A percentile compares a stretch with the other conserved stretches of the same genome.
Conservation (phyloP, 2,113 vertebrate species). For the Prionailurus bengalensis region DNA sequence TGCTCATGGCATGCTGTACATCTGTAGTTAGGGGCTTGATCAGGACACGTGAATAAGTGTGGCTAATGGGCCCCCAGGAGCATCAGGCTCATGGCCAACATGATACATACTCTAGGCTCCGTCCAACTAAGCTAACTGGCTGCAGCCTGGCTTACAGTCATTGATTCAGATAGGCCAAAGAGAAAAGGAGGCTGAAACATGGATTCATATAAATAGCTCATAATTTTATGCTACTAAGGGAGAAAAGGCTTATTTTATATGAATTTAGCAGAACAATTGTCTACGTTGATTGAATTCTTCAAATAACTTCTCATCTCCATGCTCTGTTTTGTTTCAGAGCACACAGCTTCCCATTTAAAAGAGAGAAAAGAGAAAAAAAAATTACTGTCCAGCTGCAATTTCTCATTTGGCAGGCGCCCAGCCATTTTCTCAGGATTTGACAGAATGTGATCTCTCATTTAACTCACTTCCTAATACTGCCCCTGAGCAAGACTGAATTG, state of each 20-base stretch:
- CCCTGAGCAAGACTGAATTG: slow-evolving; percentile 69
- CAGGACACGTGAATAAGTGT: neutral
- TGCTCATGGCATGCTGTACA: neutral
- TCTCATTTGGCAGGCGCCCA: slow-evolving; percentile 73
- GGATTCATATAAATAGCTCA: slow-evolving; percentile 55
- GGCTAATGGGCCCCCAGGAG: neutral
- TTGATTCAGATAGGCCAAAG: slow-evolving; percentile 1
- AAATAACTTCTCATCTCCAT: slow-evolving; percentile 63
- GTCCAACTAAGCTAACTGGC: neutral
- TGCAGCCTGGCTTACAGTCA: accelerated
- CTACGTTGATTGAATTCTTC: slow-evolving; percentile 69
- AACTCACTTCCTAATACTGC: slow-evolving; percentile 65
- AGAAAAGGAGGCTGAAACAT: neutral
- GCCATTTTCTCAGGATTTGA: slow-evolving; percentile 73
- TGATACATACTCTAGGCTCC: neutral
- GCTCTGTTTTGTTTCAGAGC: slow-evolving; percentile 69
- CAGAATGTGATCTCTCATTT: slow-evolving; percentile 78
- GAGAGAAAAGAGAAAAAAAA: slow-evolving; percentile 53
- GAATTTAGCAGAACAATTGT: slow-evolving; percentile 68
- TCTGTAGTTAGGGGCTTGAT: neutral
- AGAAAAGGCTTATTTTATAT: slow-evolving; percentile 57
- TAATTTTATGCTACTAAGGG: slow-evolving; percentile 43
- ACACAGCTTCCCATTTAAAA: slow-evolving; percentile 50
- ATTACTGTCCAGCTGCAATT: slow-evolving; percentile 69
- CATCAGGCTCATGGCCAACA: neutral